phyloP scores from a whole-genome alignment of 2,888 invertebrate species.

The Drosophila barbarae region DNA sequence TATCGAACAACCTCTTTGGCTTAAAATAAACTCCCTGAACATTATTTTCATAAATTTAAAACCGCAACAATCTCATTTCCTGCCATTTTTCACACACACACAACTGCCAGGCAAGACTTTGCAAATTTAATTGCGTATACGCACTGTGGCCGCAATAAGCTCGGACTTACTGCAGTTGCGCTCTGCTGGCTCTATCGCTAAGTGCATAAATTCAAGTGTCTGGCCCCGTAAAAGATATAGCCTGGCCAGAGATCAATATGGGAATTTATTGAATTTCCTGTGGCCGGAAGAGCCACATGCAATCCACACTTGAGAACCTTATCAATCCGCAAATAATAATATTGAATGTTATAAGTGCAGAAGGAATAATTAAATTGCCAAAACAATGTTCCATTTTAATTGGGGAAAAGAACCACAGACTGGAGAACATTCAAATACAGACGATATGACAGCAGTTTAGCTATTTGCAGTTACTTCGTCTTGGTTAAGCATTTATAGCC shows the following conservation, averaged over 20 bases:
- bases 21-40: neutral
- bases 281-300: conserved; percentile 21
- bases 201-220: conserved; percentile 64
- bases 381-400: conserved; percentile 1
- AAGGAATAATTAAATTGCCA: neutral
- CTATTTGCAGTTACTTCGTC: conserved; percentile 55
- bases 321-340: neutral
- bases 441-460: neutral
- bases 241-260: conserved; percentile 20
- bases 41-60: conserved; percentile 43
- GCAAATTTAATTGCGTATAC: conserved; percentile 68
- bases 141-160: conserved; percentile 47
- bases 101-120: conserved; percentile 30
- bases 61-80: conserved; percentile 67
- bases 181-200: conserved; percentile 60
- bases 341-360: neutral
- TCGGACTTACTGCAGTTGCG: conserved; percentile 13
- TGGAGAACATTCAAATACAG: neutral
- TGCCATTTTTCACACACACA: conserved; percentile 44
- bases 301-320: conserved; percentile 5
- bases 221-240: conserved; percentile 19
- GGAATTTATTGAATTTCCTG: conserved; percentile 31
- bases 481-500: conserved; percentile 47
- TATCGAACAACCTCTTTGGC: neutral
- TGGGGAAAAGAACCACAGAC: neutral